Base-by-base conservation (phyloP, 2,888 invertebrate genomes). In the Unio pictorum region DNA sequence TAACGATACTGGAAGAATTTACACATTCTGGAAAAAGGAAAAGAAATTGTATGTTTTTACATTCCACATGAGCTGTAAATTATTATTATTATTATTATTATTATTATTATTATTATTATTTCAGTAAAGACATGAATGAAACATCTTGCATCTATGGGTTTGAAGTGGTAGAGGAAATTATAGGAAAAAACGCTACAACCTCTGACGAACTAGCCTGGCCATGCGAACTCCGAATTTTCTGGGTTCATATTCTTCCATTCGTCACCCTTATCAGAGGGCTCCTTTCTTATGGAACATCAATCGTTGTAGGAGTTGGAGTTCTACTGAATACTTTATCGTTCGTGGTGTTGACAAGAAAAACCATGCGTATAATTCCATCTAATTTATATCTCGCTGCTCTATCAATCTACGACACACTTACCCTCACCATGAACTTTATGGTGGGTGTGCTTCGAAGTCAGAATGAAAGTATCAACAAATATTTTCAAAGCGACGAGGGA, bases 391-490 rank as follows among this genome's bases (percentile, higher is more conserved):
- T 84, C n/a, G 75, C 81, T 8, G 78, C 73, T 6, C 69, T 84
- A 60, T 82, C 84, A 3, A 59, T 79, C 0, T 84, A 81, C 64
- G 84, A 84, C 69, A 75, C 71, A 0, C 69, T 79, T 7, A 71
- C 78, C 3, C 70, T 84, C 55, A 76, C 79, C 20, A 74, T 83
- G 68, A 84, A 84, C 70, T 83, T 84, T 60, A 81, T 82, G 81
- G 78, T 82, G 7, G 84, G 84, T 4, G 82, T 84, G 3, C 74
- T 83, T 8, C 66, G 84, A 23, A 83, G 83, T 0, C 80, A 82
- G 67, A 76, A 68, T 59, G 69, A 77, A 61, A 15, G 72, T 1
- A 73, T 82, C 17, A 83, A 84, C 65, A 74, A 69, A 59, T 72
- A 66, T 45, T 84, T 83, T 64, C 81, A 81, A 66, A 66, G 68